A percentile compares a stretch with the other conserved stretches of the same genome.
Evolutionary conservation across 2,797 vertebrate species (phyloP).

Genomic region (Spinus olivaceus): DNA sequence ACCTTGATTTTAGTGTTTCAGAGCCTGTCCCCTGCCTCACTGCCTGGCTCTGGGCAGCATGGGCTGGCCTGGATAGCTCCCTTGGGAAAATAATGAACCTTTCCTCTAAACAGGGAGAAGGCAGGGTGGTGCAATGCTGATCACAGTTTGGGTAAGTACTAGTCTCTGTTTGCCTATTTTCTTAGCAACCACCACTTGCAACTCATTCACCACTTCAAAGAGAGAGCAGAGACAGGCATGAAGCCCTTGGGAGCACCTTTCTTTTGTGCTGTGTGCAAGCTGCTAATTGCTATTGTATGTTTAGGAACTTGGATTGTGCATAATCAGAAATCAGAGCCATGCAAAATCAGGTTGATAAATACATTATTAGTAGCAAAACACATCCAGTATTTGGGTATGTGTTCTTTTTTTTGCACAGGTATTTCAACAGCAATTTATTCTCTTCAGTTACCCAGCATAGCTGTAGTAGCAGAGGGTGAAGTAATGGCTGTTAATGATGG

Average conservation of each 20-base stretch:
- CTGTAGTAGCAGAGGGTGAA: not conserved
- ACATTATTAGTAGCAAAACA: not conserved
- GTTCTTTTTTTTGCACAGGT: not conserved
- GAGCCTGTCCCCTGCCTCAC: not conserved
- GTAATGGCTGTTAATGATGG: not conserved
- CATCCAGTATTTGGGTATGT: not conserved
- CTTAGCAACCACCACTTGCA: not conserved
- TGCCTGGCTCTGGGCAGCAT: rapidly evolving
- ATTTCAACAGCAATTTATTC: not conserved
- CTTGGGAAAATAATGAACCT: not conserved
- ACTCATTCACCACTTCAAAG: not conserved
- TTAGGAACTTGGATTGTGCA: not conserved
- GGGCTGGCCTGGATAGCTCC: not conserved
- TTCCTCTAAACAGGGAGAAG: not conserved
- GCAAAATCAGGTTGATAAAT: not conserved
- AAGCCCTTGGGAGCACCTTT: not conserved
- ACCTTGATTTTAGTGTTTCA: not conserved
- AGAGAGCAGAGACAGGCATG: not conserved
- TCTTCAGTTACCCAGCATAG: not conserved
- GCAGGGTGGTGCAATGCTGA: not conserved
- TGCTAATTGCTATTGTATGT: not conserved
- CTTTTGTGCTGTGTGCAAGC: not conserved
- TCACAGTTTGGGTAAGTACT: not conserved
- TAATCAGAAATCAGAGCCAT: not conserved
- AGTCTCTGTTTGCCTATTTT: not conserved